Base-by-base conservation (phyloP, 1,140 invertebrate genomes). In the Probaryconus sp. region DNA sequence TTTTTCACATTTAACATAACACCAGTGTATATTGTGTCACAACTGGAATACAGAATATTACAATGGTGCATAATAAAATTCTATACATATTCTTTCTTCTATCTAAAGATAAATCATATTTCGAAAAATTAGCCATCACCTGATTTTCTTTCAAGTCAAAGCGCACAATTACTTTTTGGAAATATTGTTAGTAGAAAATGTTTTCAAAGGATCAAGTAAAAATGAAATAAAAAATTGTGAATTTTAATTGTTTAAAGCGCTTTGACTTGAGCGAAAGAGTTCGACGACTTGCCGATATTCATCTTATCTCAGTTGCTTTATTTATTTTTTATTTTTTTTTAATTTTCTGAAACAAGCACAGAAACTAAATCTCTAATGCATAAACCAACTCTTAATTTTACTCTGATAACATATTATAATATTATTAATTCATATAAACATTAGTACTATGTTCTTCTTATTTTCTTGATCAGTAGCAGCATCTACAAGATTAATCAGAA, bases 31-130 rank as follows among this genome's bases (percentile, higher is more conserved):
- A 86, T 87, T 87, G 85, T 81, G 84, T 86, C 85, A 84, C 81
- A 87, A 80, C 81, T 87, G 83, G 81, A 80, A 85, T 87, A 87
- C 84, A 87, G 79, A 87, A 87, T 87, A 86, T 86, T 87, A 87
- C 86, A 87, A 83, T 85, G 85, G 86, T 87, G 86, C 86, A 86
- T 87, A 87, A 87, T 87, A 87, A 87, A 87, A 83, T 83, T 86
- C 79, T 87, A 87, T 87, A 87, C 84, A 87, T 87, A 87, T 87
- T 82, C 78, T 78, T 82, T 79, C 51, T 80, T 87, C 82, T 87
- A 85, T 85, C 81, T 86, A 84, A 81, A 80, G 48, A 69, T 84
- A 85, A 86, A 85, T 83, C 74, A 82, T 83, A 84, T 78, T 80
- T 74, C 48, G 11, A 78, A 68, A 64, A 80, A 80, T 60, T 82